Base-by-base conservation (phyloP, 1,140 invertebrate genomes). In the Eumeta japonica region DNA sequence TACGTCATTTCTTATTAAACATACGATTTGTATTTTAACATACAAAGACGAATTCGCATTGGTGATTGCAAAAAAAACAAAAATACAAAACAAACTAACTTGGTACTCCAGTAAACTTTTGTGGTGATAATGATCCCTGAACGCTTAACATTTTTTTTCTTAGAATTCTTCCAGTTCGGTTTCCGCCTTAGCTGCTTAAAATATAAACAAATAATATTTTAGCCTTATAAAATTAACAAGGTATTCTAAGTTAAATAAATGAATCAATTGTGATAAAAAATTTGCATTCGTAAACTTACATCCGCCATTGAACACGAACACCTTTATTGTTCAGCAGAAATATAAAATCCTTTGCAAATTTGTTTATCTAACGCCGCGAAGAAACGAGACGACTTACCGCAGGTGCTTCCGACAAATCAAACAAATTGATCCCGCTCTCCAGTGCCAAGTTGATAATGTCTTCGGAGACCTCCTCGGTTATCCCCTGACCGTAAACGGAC, bases 91-190 rank as follows among this genome's bases (percentile, higher is more conserved):
- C 13, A 10, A 28, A 28, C 27, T 84, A 80, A 97, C 94, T 94
- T 96, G 50, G 90, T 91, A 60, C 92, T 94, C 93, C 94, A 97
- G 70, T 94, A 97, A 49, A 98, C 89, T 78, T 97, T 97, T 4
- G 93, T 96, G 15, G 90, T 90, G 31, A 98, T 88, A 45, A 96
- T 87, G 64, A 94, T 94, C 48, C 89, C 91, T 12, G 90, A 89
- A 45, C 95, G 78, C 62, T 89, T 92, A 86, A 94, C 97, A 46
- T 82, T 84, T 54, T 89, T 87, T 55, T 92, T 87, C 64, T 92
- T 87, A 35, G 97, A 75, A 50, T 97, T 94, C 51, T 87, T 87
- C 95, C 11, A 98, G 78, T 64, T 95, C 85, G 10, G 88, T 83
- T 77, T 98, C 95, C 7, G 91, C 89, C 54, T 88, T 83, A 44